Evolutionary conservation across 2,888 invertebrate genomes (phyloP).

Genomic region (Lydus trimaculatus): DNA sequence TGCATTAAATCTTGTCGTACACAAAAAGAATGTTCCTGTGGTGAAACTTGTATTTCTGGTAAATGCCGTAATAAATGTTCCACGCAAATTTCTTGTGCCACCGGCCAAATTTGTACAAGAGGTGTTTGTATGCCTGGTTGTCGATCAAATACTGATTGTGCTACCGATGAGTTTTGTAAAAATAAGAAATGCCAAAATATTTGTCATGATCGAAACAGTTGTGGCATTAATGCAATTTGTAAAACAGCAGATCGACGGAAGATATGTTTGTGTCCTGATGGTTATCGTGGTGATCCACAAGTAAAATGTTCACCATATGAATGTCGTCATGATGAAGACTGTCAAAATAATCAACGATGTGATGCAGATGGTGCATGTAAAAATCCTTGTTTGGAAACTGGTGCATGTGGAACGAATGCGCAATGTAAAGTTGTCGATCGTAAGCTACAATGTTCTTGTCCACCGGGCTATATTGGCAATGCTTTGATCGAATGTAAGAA

Average conservation of each 20-base stretch:
- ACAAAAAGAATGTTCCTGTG: conserved; percentile 78
- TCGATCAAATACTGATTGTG: conserved; percentile 79
- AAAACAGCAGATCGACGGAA: conserved; percentile 81
- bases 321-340: conserved; percentile 78
- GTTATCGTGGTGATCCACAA: conserved; percentile 82
- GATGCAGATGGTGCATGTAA: conserved; percentile 74
- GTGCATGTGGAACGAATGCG: conserved; percentile 83
- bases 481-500: conserved; percentile 73
- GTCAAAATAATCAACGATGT: conserved; percentile 80
- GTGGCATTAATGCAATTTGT: conserved; percentile 83
- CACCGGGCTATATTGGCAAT: conserved; percentile 77
- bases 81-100: conserved; percentile 70
- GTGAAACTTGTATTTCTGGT: conserved; percentile 77
- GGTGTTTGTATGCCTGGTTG: conserved; percentile 83
- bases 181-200: conserved; percentile 75
- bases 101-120: conserved; percentile 78
- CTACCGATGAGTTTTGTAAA: conserved; percentile 77
- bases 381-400: conserved; percentile 80
- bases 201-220: conserved; percentile 72
- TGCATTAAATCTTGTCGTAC: conserved; percentile 75
- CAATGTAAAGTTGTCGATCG: conserved; percentile 82
- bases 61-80: conserved; percentile 79
- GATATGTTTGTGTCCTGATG: conserved; percentile 87
- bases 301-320: conserved; percentile 79
- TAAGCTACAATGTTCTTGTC: conserved; percentile 79